A percentile compares a stretch with the other conserved stretches of the same genome.
Evolutionary conservation across 2,797 vertebrate species (phyloP).

Genomic region (Tangara arthus): DNA sequence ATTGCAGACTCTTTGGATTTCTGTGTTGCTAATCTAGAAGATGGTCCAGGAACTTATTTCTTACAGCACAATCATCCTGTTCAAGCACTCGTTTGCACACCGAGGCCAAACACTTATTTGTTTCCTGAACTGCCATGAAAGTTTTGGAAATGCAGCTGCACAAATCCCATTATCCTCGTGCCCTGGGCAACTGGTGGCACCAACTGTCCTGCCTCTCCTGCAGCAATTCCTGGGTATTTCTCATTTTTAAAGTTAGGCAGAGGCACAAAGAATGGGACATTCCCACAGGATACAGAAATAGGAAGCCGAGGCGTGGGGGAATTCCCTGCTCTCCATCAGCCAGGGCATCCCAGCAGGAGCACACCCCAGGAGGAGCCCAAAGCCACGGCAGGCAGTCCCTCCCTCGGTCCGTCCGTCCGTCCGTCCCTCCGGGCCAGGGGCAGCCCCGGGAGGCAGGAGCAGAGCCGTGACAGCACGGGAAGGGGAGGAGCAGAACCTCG

Average conservation of each 20-base stretch:
- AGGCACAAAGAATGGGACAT: not conserved
- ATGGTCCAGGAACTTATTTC: not conserved
- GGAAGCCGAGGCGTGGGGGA: not conserved
- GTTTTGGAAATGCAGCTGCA: not conserved
- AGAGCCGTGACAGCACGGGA: fast-evolving
- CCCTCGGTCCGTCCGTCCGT: too few species aligned
- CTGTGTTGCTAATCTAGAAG: not conserved
- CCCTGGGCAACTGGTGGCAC: not conserved
- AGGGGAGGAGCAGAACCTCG: not conserved
- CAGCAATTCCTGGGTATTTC: not conserved
- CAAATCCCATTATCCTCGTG: not conserved
- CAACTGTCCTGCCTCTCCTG: not conserved
- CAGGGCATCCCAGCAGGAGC: not conserved
- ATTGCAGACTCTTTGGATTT: not conserved
- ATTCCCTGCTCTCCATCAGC: not conserved
- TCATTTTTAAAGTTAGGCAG: not conserved
- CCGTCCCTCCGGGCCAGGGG: not conserved
- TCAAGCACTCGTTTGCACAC: not conserved
- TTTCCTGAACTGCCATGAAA: not conserved
- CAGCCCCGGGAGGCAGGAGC: not conserved
- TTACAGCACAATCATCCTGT: not conserved
- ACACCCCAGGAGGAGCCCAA: not conserved
- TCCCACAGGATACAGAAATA: not conserved
- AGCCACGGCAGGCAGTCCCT: not conserved
- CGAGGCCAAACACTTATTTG: not conserved